A percentile compares a stretch with the other conserved stretches of the same genome.
These are phyloP conservation scores for Dunckerocampus dactyliophorus DNA, from an alignment of 2,113 vertebrate genomes.

Conservation along the genomic window DNA sequence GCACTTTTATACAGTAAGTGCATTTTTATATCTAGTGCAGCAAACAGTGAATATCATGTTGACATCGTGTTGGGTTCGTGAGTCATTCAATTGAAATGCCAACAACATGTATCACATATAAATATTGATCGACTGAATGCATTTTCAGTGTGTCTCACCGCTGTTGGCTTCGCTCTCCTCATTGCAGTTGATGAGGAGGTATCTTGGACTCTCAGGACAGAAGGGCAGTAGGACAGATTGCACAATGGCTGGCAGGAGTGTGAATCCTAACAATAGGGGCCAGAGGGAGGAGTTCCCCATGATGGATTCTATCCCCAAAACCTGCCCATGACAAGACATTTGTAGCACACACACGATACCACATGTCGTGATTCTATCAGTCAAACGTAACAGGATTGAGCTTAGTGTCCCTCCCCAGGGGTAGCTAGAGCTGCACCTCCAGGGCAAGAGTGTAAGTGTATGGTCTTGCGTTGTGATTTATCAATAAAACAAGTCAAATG, in stretches of 20 bases:
- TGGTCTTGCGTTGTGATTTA: no score
- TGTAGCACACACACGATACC: neutral
- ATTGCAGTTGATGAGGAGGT: constrained; percentile 91
- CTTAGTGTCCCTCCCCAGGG: neutral
- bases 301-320: constrained; percentile 87
- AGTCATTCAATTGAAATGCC: neutral
- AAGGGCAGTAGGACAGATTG: constrained; percentile 88
- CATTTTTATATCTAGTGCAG: no score
- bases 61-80: no score
- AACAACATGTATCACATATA: neutral
- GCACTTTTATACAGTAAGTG: no score
- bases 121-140: neutral
- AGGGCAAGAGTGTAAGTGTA: no score
- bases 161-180: constrained; percentile 91
- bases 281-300: constrained; percentile 84
- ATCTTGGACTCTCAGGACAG: constrained; percentile 92
- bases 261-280: constrained; percentile 86
- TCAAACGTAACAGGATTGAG: neutral
- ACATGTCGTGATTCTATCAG: neutral
- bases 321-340: constrained; percentile 57
- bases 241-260: constrained; percentile 80
- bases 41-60: no score
- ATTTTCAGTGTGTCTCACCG: constrained; percentile 69
- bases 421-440: no score
- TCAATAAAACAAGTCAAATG: no score